Evolutionary conservation across 1,140 invertebrate genomes (phyloP), one percentile per base, ranked within the genome.

Genomic region (Euwallacea fornicatus): DNA sequence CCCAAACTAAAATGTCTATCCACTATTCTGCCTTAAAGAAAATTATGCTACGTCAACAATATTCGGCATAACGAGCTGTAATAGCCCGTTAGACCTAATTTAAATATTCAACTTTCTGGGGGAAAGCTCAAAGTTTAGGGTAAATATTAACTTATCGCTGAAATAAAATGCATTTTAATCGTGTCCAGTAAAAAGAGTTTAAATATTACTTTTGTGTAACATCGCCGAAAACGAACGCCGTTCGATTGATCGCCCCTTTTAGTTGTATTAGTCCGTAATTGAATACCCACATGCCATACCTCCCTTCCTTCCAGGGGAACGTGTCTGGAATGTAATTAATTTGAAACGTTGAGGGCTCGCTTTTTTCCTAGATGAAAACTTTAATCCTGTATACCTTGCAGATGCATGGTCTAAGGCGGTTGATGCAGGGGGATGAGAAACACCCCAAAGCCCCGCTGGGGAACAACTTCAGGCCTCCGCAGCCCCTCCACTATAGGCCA

Each of bases 381-480:
- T 33, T 4, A 33, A 1, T 33, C 4, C 4, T 33, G 21, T 33
- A 66, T 71, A 56, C 72, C 42, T 75, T 84, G 2, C 83, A 96
- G 94, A 86, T 96, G 77, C 89, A 91, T 79, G 89, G 86, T 42
- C 82, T 96, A 74, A 85, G 94, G 74, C 87, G 91, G 74, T 83
- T 96, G 77, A 94, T 94, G 90, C 94, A 96, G 83, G 94, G 94
- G 13, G 93, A 94, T 79, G 87, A 86, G 73, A 87, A 88, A 75
- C 88, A 92, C 81, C 91, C 93, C 10, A 95, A 94, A 83, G 93
- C 93, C 62, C 92, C 93, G 13, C 86, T 98, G 77, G 94, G 93
- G 72, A 96, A 96, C 85, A 98, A 98, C 84, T 94, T 92, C 81
- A 87, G 96, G 80, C 95, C 95, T 41, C 89, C 92, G 2, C 94